Base-by-base conservation (phyloP, 1,140 invertebrate genomes). In the Aphidius gifuensis region DNA sequence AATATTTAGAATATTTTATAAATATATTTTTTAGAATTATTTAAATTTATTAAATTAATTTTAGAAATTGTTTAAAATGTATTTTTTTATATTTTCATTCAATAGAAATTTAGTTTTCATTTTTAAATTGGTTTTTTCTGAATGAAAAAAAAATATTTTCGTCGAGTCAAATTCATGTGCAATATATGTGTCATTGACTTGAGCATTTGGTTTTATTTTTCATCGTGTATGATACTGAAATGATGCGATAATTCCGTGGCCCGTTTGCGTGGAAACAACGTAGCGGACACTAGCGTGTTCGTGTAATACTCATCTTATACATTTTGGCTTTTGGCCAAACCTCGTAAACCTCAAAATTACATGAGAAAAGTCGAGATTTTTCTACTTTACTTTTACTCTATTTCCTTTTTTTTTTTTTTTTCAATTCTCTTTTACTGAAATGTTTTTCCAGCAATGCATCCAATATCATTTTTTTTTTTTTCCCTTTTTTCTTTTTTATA, bases 241-340 rank as follows among this genome's bases (percentile, higher is more conserved):
- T 58, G 69, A 68, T 66, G 44, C 69, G 70, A 74, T 76, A 73
- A 76, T 76, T 74, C 64, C 66, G 66, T 68, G 68, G 67, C 66
- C 68, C 64, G 61, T 66, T 69, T 67, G 67, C 61, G 67, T 61
- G 61, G 71, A 70, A 74, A 72, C 69, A 74, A 70, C 65, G 69
- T 71, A 67, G 66, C 65, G 68, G 68, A 69, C 68, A 72, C 70
- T 69, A 67, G 62, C 65, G 67, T 60, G 48, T 58, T 69, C 66
- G 65, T 69, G 71, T 72, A 70, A 71, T 71, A 70, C 66, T 60
- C 55, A 61, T 72, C 69, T 70, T 69, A 71, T 71, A 69, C 61
- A 50, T 63, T 53, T 64, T 74, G 66, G 66, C 60, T 55, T 58
- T 40, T 46, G 6, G 58, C 62, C 66, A 67, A 62, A 59, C 49